Evolutionary conservation across 2,797 vertebrate species (phyloP).

Genomic region (Bradypodion pumilum): DNA sequence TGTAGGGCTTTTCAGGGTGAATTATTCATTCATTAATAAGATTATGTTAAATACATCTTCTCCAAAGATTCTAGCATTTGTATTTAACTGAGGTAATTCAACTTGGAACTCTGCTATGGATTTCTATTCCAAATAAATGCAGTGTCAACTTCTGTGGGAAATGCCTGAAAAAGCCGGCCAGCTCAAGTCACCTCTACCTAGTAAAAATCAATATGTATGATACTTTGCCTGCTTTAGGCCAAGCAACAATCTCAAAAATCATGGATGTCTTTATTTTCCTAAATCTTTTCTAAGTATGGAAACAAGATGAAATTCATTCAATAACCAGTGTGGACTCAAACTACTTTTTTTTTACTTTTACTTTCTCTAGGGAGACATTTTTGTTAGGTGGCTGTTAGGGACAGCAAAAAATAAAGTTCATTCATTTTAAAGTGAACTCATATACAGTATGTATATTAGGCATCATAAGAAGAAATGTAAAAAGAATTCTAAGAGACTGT

Average conservation of each 20-base stretch:
- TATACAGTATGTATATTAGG: neutral
- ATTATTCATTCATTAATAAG: too few relatives aligned
- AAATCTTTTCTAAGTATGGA: neutral
- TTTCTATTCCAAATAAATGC: neutral
- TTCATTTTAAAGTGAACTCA: too few relatives aligned
- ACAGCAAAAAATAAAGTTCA: neutral
- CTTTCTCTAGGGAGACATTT: neutral
- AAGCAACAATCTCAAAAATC: too few relatives aligned
- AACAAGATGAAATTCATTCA: neutral
- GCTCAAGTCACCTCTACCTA: neutral
- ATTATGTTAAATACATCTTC: too few relatives aligned
- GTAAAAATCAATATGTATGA: neutral
- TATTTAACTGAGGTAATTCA: neutral
- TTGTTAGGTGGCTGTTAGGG: neutral
- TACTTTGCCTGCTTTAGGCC: neutral
- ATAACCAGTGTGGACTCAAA: too few relatives aligned
- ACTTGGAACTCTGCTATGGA: neutral
- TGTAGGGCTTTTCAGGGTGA: too few relatives aligned
- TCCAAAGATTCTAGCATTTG: neutral
- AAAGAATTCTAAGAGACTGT: neutral
- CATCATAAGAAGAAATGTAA: neutral
- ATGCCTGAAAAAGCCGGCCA: neutral
- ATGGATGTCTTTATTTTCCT: too few relatives aligned
- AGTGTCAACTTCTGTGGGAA: neutral
- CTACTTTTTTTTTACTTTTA: neutral